Percentiles rank a stretch among this genome's conserved stretches.
These are phyloP conservation scores for Petrolisthes manimaculis DNA, from an alignment of 2,888 invertebrate genomes.

Conservation along the genomic window DNA sequence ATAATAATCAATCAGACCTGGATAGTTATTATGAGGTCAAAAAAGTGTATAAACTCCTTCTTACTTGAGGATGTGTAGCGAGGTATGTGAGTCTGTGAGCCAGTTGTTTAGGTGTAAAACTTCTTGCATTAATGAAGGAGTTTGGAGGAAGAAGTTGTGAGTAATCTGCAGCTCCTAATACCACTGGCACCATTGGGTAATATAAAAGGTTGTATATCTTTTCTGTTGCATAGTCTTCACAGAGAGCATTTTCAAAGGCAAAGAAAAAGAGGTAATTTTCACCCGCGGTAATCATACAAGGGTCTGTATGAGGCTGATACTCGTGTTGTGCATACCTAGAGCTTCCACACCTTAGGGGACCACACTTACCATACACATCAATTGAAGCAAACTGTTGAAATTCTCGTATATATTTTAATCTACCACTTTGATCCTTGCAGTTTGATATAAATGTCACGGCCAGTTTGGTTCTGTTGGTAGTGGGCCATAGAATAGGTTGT, in stretches of 20 bases:
- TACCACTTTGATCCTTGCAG: conserved; percentile 33
- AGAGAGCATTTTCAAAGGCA: conserved; percentile 50
- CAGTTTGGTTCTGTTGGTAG: not conserved
- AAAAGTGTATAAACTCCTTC: not conserved
- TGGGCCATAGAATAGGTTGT: not conserved
- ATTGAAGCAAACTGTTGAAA: conserved; percentile 19
- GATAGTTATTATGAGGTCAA: not conserved
- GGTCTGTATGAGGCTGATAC: conserved; percentile 21
- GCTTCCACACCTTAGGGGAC: conserved; percentile 33
- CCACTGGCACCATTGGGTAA: conserved; percentile 55
- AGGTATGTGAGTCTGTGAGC: conserved; percentile 11
- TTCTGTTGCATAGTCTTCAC: conserved; percentile 54
- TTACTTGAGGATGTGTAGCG: conserved; percentile 1
- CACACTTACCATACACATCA: conserved; percentile 44
- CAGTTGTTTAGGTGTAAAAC: conserved; percentile 39
- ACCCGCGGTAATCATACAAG: conserved; percentile 32
- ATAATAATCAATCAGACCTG: not conserved
- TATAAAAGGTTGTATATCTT: conserved; percentile 50
- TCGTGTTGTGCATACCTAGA: conserved; percentile 23
- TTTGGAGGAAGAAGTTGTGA: conserved; percentile 31
- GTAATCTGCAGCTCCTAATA: conserved; percentile 48
- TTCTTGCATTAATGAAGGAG: conserved; percentile 45
- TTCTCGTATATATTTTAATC: conserved; percentile 30
- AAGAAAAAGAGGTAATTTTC: conserved; percentile 45
- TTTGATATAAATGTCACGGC: conserved; percentile 48